phyloP scores from a whole-genome alignment of 2,888 invertebrate genomes.

The Mylabris sibirica region DNA sequence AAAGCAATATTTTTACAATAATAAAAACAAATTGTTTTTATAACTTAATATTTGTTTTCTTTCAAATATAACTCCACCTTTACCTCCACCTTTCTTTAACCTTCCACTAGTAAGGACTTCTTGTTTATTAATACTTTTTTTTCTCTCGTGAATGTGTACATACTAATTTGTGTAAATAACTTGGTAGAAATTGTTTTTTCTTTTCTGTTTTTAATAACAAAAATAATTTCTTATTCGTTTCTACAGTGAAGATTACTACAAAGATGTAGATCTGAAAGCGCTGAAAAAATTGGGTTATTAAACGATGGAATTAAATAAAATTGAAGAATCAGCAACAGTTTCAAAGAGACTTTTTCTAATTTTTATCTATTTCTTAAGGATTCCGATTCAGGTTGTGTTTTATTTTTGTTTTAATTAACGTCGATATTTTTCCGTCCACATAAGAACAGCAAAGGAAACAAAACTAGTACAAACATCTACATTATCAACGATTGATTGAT shows the following conservation, averaged over 20 bases:
- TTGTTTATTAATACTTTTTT: slow-evolving; percentile 11
- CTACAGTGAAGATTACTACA: slow-evolving; percentile 90
- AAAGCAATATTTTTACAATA: slow-evolving; percentile 37
- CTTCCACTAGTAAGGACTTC: neutral
- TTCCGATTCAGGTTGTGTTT: neutral
- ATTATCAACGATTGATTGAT: no score
- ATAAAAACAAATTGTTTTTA: slow-evolving; percentile 40
- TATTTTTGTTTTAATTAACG: neutral
- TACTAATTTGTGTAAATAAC: slow-evolving; percentile 4
- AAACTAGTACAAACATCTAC: neutral
- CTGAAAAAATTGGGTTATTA: slow-evolving; percentile 82
- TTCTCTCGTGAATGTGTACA: neutral
- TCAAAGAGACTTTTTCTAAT: neutral
- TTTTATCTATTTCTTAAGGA: neutral
- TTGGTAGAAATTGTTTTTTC: neutral
- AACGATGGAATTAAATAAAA: slow-evolving; percentile 53
- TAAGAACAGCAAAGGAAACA: neutral
- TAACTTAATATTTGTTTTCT: slow-evolving; percentile 31
- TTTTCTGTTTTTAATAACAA: neutral
- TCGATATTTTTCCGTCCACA: no score
- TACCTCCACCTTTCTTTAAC: slow-evolving; percentile 14
- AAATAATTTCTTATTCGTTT: slow-evolving; percentile 35
- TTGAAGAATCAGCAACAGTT: neutral
- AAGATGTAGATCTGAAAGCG: slow-evolving; percentile 87
- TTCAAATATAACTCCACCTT: slow-evolving; percentile 23